A percentile compares a stretch with the other conserved stretches of the same genome.
Conservation (phyloP, 2,888 invertebrate genomes). For the Torymus aiolomorphi region DNA sequence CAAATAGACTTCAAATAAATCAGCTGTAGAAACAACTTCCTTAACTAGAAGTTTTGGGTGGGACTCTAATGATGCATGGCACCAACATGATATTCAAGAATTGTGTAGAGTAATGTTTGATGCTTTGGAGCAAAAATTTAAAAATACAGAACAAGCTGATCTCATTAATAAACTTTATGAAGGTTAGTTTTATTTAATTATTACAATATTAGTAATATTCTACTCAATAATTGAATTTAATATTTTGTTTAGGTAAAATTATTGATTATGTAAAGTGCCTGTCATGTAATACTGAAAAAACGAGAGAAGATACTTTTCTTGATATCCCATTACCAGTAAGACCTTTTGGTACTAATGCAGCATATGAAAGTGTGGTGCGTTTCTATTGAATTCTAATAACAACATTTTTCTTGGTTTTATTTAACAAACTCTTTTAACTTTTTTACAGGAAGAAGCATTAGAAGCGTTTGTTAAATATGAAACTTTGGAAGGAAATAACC, state of each 20-base stretch:
- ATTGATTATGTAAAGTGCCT: slow-evolving; percentile 93
- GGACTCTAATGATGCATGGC: slow-evolving; percentile 93
- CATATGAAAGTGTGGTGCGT: slow-evolving; percentile 86
- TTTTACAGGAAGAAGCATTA: slow-evolving; percentile 87
- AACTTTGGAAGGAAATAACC: slow-evolving; percentile 88
- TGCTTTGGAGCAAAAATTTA: slow-evolving; percentile 89
- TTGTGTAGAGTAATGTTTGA: slow-evolving; percentile 94
- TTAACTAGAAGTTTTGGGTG: slow-evolving; percentile 92
- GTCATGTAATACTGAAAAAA: slow-evolving; percentile 89
- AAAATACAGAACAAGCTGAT: slow-evolving; percentile 87
- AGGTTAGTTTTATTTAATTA: slow-evolving; percentile 69
- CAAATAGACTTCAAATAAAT: slow-evolving; percentile 80
- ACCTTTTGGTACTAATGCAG: slow-evolving; percentile 85
- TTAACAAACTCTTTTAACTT: slow-evolving; percentile 4
- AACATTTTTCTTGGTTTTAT: too few relatives aligned
- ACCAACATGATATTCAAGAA: slow-evolving; percentile 95
- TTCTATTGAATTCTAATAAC: slow-evolving; percentile 2
- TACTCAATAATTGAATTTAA: slow-evolving; percentile 11
- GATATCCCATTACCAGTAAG: slow-evolving; percentile 91
- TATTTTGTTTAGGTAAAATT: slow-evolving; percentile 81
- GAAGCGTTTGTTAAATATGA: slow-evolving; percentile 90
- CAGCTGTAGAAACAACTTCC: slow-evolving; percentile 90
- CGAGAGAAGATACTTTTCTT: slow-evolving; percentile 87
- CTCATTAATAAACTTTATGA: slow-evolving; percentile 89
- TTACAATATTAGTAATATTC: slow-evolving; percentile 51